Evolutionary conservation across 2,888 invertebrate species (phyloP).

Genomic region (Noctua janthina): DNA sequence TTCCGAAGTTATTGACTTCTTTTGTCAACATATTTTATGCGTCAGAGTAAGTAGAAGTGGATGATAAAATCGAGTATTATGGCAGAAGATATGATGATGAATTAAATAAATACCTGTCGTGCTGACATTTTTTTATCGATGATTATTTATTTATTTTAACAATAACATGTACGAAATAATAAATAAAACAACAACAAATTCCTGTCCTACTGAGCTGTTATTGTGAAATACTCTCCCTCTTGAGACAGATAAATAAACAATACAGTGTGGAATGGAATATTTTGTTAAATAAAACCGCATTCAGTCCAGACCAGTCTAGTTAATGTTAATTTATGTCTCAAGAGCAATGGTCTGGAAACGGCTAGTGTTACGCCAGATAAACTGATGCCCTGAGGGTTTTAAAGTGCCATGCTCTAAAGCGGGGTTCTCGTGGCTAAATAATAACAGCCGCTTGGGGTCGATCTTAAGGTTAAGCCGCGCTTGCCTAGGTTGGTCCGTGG

Average conservation of each 20-base stretch:
- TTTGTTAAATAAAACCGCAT: constrained; percentile 44
- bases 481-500: too few relatives aligned
- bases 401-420: constrained; percentile 38
- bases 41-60: not conserved
- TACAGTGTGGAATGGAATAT: constrained; percentile 37
- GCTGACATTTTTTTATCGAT: not conserved
- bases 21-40: not conserved
- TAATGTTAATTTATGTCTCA: constrained; percentile 60
- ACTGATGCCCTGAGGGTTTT: constrained; percentile 54
- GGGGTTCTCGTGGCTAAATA: not conserved
- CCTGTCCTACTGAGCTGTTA: constrained; percentile 14
- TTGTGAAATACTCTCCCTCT: constrained; percentile 33
- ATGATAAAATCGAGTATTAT: not conserved
- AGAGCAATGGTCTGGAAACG: constrained; percentile 61
- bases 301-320: constrained; percentile 52
- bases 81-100: not conserved
- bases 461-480: too few relatives aligned
- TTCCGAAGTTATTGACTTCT: not conserved
- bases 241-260: constrained; percentile 42
- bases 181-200: constrained; percentile 33
- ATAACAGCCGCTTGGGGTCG: too few relatives aligned
- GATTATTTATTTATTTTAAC: constrained; percentile 1
- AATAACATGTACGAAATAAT: not conserved
- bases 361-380: constrained; percentile 53
- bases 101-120: not conserved